phyloP scores from a whole-genome alignment of 2,888 invertebrate species.

The Stomorhina lunata region DNA sequence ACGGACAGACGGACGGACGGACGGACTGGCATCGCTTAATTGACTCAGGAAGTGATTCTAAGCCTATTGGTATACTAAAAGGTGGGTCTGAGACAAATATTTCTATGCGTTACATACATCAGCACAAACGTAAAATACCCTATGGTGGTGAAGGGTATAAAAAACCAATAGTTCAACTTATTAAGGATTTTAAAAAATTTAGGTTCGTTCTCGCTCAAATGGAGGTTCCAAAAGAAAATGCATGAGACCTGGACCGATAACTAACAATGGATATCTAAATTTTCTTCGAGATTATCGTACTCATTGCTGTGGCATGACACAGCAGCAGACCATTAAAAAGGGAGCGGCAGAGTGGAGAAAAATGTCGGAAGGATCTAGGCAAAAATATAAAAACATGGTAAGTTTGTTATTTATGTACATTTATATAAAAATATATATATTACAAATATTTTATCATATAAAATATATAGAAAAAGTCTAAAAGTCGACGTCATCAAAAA shows the following conservation, averaged over 20 bases:
- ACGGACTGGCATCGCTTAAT: too few species aligned
- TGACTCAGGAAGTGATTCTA: too few species aligned
- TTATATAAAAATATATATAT: background rate
- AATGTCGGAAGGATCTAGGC: constrained; percentile 44
- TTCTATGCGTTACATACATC: too few species aligned
- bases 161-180: too few species aligned
- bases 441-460: background rate
- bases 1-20: too few species aligned
- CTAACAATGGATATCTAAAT: constrained; percentile 64
- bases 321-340: constrained; percentile 33
- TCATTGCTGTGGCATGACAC: constrained; percentile 31
- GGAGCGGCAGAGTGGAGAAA: constrained; percentile 62
- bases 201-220: too few species aligned
- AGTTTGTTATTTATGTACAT: background rate
- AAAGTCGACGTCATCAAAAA: background rate
- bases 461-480: background rate
- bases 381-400: constrained; percentile 64
- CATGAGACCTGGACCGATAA: constrained; percentile 41
- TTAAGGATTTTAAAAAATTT: too few species aligned
- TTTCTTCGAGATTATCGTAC: constrained; percentile 59
- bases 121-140: too few species aligned
- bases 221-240: constrained; percentile 54
- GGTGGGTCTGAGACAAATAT: too few species aligned
- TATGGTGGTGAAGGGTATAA: too few species aligned
- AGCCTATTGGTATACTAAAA: too few species aligned